phyloP scores from a whole-genome alignment of 2,113 vertebrate genomes.

The Sardina pilchardus region DNA sequence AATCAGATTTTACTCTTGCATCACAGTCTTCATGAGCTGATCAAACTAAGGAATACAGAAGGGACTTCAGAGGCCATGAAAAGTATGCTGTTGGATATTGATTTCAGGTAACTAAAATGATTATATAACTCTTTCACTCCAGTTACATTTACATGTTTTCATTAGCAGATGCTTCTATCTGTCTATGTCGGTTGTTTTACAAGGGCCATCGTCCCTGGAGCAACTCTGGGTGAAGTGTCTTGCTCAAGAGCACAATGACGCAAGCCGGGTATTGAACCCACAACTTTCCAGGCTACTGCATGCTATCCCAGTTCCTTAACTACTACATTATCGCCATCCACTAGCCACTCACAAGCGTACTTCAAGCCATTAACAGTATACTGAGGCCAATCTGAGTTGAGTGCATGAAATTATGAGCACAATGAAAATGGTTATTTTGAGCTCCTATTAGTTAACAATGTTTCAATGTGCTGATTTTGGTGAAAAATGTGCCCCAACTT shows the following conservation, averaged over 20 bases:
- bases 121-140: background rate
- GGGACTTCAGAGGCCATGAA: constrained; percentile 65
- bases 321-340: too few species aligned
- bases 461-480: background rate
- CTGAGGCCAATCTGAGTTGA: background rate
- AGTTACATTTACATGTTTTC: too few species aligned
- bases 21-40: constrained; percentile 89
- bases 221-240: too few species aligned
- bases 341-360: too few species aligned
- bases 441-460: background rate
- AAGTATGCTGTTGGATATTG: constrained; percentile 93
- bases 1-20: constrained; percentile 40
- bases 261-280: too few species aligned
- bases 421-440: background rate
- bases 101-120: constrained; percentile 81
- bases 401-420: background rate
- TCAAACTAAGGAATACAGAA: constrained; percentile 74
- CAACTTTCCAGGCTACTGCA: too few species aligned
- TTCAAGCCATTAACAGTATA: background rate
- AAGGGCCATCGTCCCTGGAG: too few species aligned
- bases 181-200: too few species aligned
- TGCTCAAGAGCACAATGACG: too few species aligned
- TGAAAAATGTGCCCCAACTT: background rate
- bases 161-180: too few species aligned
- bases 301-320: too few species aligned